phyloP scores from a whole-genome alignment of 2,113 vertebrate species.

The Dendropsophus ebraccatus region DNA sequence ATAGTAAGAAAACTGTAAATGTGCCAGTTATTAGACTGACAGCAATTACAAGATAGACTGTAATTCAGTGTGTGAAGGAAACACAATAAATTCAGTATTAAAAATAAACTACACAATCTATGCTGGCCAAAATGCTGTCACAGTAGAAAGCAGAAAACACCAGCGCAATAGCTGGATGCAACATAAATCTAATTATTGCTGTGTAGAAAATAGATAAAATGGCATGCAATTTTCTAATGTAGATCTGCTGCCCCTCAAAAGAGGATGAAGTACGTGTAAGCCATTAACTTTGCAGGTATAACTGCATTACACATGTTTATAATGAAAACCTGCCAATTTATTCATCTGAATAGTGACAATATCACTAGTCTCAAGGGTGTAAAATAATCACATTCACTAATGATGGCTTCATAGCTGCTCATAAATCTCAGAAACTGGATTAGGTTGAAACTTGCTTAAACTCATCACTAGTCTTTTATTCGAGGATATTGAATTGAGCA shows the following conservation, averaged over 20 bases:
- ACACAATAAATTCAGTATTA: no score
- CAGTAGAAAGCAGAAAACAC: no score
- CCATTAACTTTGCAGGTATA: background rate
- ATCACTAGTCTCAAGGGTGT: background rate
- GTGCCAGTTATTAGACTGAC: no score
- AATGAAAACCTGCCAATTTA: background rate
- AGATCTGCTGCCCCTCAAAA: background rate
- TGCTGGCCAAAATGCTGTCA: no score
- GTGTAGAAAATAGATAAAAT: background rate
- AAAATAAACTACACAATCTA: no score
- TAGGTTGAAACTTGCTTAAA: background rate
- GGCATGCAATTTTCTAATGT: background rate
- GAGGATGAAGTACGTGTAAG: background rate
- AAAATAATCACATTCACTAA: background rate
- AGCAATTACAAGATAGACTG: no score
- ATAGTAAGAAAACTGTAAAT: no score
- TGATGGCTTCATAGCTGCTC: background rate
- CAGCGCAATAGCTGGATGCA: background rate
- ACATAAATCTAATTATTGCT: no score
- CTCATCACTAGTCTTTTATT: background rate
- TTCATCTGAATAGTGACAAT: background rate
- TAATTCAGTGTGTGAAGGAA: no score
- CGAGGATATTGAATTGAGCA: background rate
- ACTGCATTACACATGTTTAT: background rate
- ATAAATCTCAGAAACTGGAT: constrained; percentile 3